Base-by-base conservation (phyloP, 2,888 invertebrate genomes). In the Chymomyza fuscimana region DNA sequence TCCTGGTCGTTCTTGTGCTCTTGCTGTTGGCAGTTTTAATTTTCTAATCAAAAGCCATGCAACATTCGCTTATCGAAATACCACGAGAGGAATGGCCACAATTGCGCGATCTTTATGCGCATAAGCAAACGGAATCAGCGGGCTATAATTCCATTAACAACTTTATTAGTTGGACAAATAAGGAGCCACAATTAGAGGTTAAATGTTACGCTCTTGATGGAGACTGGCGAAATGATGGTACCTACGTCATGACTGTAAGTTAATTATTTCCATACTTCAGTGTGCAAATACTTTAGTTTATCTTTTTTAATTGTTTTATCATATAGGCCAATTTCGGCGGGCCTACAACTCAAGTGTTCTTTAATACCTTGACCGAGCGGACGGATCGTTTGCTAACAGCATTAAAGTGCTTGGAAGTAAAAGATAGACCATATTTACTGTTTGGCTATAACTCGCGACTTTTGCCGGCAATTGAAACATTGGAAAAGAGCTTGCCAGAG, bases 211-310 rank as follows among this genome's bases (percentile, higher is more conserved):
- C 91, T 0, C 73, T 91, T 0, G 89, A 91, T 56, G 89, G 79
- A 1, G 84, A 89, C 60, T 92, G 91, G 91, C 59, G 74, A 29
- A 70, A 46, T 2, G 91, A 92, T 78, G 92, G 92, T 40, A 91
- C 90, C 3, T 91, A 88, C 77, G 1, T 91, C n/a, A 71, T 90
- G 6, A 58, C 78, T 56, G 91, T 91, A 77, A 85, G 80, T 69
- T 0, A 46, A 46, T 46, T 46, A 32, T 19, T 3, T 12, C 2
- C 46, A 22, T 1, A 5, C 1, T 22, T 46, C 61, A 12, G n/a
- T 65, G n/a, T 16, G 19, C 15, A 56, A 22, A 29, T 19, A 29
- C 0, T 60, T 52, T 4, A 46, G 52, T 54, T 32, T 4, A 46
- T 22, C 9, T n/a, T 32, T 58, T 10, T 10, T 16, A n/a, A 52